These are phyloP conservation scores for Tolypeutes matacus DNA, from an alignment of 2,797 vertebrate species.

Conservation along the genomic window DNA sequence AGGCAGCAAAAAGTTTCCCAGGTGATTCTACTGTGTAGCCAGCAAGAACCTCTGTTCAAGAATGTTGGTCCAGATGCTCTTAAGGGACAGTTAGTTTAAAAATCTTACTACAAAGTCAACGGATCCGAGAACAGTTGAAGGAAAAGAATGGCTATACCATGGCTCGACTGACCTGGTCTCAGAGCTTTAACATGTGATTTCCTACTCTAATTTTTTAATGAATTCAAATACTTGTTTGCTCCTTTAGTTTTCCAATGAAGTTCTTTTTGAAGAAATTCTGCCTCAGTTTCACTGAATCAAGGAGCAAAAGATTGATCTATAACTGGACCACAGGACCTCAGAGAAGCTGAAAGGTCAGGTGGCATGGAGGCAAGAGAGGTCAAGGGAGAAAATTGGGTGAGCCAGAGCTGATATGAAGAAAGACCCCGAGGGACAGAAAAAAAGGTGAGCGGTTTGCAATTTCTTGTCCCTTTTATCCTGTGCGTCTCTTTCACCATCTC, in stretches of 20 bases:
- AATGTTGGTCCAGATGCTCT: not conserved
- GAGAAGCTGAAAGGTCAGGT: not conserved
- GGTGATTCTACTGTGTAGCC: conserved; percentile 32
- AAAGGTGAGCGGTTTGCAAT: not conserved
- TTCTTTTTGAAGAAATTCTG: conserved; percentile 42
- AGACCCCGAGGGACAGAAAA: not conserved
- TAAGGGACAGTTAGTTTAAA: not conserved
- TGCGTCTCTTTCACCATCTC: not conserved
- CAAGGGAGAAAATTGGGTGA: not conserved
- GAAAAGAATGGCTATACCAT: not conserved
- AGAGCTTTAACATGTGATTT: conserved; percentile 37
- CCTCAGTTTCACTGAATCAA: not conserved
- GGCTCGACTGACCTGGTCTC: conserved; percentile 24
- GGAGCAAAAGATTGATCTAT: not conserved
- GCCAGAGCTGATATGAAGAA: not conserved
- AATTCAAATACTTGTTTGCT: conserved; percentile 59
- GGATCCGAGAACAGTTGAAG: not conserved
- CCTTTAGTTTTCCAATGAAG: conserved; percentile 51
- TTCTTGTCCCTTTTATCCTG: not conserved
- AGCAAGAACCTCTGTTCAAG: not conserved
- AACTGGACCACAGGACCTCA: not conserved
- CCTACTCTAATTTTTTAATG: not conserved
- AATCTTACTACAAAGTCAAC: not conserved
- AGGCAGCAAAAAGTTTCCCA: conserved; percentile 63
- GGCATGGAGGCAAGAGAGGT: not conserved